These are phyloP conservation scores for Metellina segmentata DNA, from an alignment of 2,888 invertebrate genomes.

Conservation along the genomic window DNA sequence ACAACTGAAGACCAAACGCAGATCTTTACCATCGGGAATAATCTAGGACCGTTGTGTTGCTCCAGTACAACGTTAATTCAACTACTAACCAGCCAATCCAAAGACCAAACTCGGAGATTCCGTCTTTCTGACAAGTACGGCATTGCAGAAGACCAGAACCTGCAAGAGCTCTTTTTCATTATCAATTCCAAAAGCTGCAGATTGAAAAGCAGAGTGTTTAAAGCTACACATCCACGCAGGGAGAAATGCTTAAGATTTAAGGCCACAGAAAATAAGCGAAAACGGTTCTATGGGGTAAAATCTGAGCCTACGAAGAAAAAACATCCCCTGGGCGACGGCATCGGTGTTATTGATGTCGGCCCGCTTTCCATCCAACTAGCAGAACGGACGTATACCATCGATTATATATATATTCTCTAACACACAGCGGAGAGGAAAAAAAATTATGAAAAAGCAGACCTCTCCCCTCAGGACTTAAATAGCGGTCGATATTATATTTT, in stretches of 20 bases:
- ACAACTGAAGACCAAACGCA: too few relatives aligned
- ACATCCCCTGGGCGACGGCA: slow-evolving; percentile 36
- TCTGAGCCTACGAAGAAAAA: slow-evolving; percentile 12
- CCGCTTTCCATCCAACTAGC: slow-evolving; percentile 19
- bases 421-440: slow-evolving; percentile 15
- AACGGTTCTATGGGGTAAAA: neutral
- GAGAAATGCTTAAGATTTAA: neutral
- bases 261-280: neutral
- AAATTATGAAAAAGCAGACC: slow-evolving; percentile 14
- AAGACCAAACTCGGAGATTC: too few relatives aligned
- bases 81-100: too few relatives aligned
- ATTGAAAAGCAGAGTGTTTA: neutral
- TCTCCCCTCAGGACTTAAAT: slow-evolving; percentile 29
- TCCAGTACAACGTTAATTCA: too few relatives aligned
- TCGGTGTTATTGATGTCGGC: slow-evolving; percentile 48
- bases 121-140: too few relatives aligned
- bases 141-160: neutral
- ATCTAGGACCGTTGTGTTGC: too few relatives aligned
- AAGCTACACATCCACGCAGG: neutral
- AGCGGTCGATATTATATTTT: slow-evolving; percentile 65
- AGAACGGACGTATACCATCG: slow-evolving; percentile 46
- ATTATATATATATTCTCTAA: slow-evolving; percentile 44
- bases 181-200: neutral
- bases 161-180: neutral
- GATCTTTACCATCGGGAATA: too few relatives aligned